Evolutionary conservation across 2,888 invertebrate species (phyloP), one percentile per base, ranked within the genome.

Genomic region (Octonoba sinensis): DNA sequence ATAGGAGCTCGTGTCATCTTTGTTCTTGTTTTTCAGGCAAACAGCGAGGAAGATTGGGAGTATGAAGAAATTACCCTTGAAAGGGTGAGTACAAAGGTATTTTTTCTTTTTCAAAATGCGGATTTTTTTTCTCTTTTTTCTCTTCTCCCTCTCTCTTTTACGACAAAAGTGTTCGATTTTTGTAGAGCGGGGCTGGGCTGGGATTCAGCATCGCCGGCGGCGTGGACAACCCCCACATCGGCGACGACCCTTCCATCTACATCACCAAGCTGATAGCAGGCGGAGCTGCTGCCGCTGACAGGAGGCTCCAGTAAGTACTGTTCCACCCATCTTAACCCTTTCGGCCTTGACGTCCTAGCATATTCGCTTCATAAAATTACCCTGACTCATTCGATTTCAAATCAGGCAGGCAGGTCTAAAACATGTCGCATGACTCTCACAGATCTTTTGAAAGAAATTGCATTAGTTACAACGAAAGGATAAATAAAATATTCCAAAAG

Each of bases 171-270:
- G n/a, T 72, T 18, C 8, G 36, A 62, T 44, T 59, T 13, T 49
- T 65, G 84, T 66, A 87, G 85, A 95, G 96, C 70, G 93, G 93
- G 84, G 94, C 96, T 16, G 99, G 99, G 16, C 92, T 99, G 85
- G 98, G 98, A 24, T 98, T 99, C 91, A 97, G 97, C 89, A 99
- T 99, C 90, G 98, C 99, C 78, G 99, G 99, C 67, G 99, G 98
- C 86, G 95, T 94, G 36, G 98, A 99, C 90, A 98, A 97, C 91
- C 98, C 98, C n/a, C 97, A 97, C 89, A 84, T 87, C 57, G 85
- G 87, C 85, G 97, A 96, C 85, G 98, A 98, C 89, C 93, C 96
- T 82, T 94, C 96, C 88, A 97, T 99, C 90, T 98, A 96, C 90
- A 97, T 99, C 90, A 99, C 99, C 84, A 98, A 99, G 91, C 92